Conservation (phyloP, 35 echinoderm and acorn worm species). For the Apostichopus californicus region DNA sequence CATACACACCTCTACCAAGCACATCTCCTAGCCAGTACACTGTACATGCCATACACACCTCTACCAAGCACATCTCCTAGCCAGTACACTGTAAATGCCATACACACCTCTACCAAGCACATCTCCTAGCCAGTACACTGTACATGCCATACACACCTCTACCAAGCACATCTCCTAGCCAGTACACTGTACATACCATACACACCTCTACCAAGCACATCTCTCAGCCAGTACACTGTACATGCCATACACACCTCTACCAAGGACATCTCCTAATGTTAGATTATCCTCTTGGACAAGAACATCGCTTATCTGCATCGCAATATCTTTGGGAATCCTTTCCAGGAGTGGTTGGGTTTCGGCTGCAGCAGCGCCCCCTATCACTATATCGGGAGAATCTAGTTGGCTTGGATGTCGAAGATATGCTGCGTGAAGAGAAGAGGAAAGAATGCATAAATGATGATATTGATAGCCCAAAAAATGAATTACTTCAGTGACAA, state of each 20-base stretch:
- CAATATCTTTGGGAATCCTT: slow-evolving; percentile 75
- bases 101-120: slow-evolving; percentile 65
- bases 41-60: slow-evolving; percentile 23
- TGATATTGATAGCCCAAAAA: no score
- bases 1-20: slow-evolving; percentile 59
- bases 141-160: slow-evolving; percentile 38
- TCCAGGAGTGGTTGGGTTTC: slow-evolving; percentile 68
- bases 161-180: slow-evolving; percentile 70
- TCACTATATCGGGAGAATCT: slow-evolving; percentile 39
- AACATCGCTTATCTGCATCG: slow-evolving; percentile 73
- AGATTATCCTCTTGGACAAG: slow-evolving; percentile 81
- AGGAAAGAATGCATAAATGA: no score
- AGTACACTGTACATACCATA: no score
- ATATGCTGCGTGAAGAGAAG: not conserved
- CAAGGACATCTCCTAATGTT: slow-evolving; percentile 63
- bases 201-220: slow-evolving; percentile 68
- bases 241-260: slow-evolving; percentile 48
- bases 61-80: slow-evolving; percentile 71
- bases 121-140: slow-evolving; percentile 64
- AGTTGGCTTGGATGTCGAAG: slow-evolving; percentile 59
- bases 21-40: slow-evolving; percentile 71
- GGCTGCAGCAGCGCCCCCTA: slow-evolving; percentile 53
- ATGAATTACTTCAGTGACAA: no score
- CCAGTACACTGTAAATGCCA: no score
- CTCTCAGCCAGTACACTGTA: not conserved